Percentiles rank a stretch among this genome's conserved stretches.
Evolutionary conservation across 2,888 invertebrate species (phyloP).

Genomic region (Bugulina stolonifera): DNA sequence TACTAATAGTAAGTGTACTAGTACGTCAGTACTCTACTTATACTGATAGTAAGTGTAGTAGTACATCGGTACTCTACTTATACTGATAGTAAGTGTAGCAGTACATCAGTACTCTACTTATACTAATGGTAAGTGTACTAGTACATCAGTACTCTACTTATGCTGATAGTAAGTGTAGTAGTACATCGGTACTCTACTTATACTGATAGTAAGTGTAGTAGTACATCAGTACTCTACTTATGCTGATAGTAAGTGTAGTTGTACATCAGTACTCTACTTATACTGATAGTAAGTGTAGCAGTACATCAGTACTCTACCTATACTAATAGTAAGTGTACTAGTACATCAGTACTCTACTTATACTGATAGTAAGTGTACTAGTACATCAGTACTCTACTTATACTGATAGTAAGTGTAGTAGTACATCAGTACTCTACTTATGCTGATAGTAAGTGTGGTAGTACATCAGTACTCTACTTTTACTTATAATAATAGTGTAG

Average conservation of each 20-base stretch:
- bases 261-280: neutral
- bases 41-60: neutral
- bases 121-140: neutral
- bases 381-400: neutral
- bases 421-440: neutral
- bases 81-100: neutral
- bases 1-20: neutral
- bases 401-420: neutral
- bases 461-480: neutral
- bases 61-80: neutral
- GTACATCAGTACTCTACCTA: neutral
- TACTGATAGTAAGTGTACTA: neutral
- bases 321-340: neutral
- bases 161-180: neutral
- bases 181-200: neutral
- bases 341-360: neutral
- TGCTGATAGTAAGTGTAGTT: neutral
- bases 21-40: neutral
- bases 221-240: neutral
- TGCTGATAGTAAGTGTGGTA: neutral
- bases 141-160: neutral
- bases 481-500: neutral
- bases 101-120: neutral
- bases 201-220: neutral
- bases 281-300: neutral